Evolutionary conservation across 2,113 vertebrate genomes (phyloP), one percentile per base, ranked within the genome.

Genomic region (Bombycilla garrulus): DNA sequence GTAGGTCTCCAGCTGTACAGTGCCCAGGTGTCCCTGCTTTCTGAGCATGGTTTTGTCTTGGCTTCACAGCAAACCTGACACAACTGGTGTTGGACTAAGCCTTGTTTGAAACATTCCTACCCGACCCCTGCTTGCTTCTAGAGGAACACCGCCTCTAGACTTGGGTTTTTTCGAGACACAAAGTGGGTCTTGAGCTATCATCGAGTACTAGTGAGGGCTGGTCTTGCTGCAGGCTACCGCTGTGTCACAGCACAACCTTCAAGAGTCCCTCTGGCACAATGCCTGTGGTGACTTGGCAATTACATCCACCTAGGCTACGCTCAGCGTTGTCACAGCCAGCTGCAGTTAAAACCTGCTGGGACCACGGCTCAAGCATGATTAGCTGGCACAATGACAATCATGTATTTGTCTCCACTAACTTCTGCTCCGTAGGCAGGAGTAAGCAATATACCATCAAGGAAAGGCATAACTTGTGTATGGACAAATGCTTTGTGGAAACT

Each of bases 261-360:
- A 80, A 72, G 94, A 85, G 77, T 90, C 87, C 71, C 71, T 38
- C 69, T 96, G 92, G 92, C 90, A 60, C 28, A 6, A 10, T 8
- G 81, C 93, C 86, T 48, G 25, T 0, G 0, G 69, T 67, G 90
- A 86, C 82, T 90, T 96, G 91, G 92, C 94, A 92, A 24, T 77
- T 31, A 1, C 50, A 58, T 67, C 73, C 79, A 92, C 85, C 85
- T 90, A 81, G 90, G 93, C 92, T 95, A 28, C 4, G 3, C 29
- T 87, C 50, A 81, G 76, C 8, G 0, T 48, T 71, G 56, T 96
- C 79, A 81, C 94, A 95, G 94, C 94, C 93, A 95, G 40, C 90
- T 93, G 82, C 85, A 92, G 84, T 90, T 73, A 85, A 95, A 95
- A 86, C 64, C 92, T 94, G 90, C 90, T 88, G 94, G 81, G 91